Evolutionary conservation across 2,113 vertebrate genomes (phyloP).

Genomic region (Microtus richardsoni): DNA sequence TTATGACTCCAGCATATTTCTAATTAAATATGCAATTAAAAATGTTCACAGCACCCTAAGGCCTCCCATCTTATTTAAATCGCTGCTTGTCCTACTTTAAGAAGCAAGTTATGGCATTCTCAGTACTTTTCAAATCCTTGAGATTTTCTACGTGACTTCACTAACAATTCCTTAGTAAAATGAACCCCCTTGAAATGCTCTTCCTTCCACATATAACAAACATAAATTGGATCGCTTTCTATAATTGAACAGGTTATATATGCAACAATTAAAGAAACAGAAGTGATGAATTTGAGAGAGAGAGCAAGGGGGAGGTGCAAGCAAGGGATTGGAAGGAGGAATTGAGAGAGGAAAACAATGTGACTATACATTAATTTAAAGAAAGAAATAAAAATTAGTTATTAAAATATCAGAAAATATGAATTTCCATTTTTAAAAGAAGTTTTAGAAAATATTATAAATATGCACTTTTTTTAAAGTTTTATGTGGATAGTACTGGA

Average conservation of each 20-base stretch:
- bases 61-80: conserved; percentile 82
- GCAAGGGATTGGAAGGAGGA: background rate
- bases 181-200: background rate
- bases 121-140: conserved; percentile 61
- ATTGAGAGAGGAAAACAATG: background rate
- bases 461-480: background rate
- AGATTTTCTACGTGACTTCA: conserved; percentile 48
- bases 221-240: background rate
- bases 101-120: conserved; percentile 76
- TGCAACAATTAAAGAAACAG: background rate
- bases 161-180: conserved; percentile 47
- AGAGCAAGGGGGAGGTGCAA: background rate
- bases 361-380: background rate
- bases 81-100: conserved; percentile 82
- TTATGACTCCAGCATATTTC: conserved; percentile 78
- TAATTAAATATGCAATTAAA: conserved; percentile 90
- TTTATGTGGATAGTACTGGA: background rate
- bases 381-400: background rate
- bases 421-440: background rate
- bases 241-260: background rate
- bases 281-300: background rate
- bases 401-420: background rate
- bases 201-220: conserved; percentile 14
- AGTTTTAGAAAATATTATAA: background rate
- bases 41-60: conserved; percentile 83